These are phyloP conservation scores for Anas acuta DNA, from an alignment of 2,797 vertebrate species.

Conservation along the genomic window DNA sequence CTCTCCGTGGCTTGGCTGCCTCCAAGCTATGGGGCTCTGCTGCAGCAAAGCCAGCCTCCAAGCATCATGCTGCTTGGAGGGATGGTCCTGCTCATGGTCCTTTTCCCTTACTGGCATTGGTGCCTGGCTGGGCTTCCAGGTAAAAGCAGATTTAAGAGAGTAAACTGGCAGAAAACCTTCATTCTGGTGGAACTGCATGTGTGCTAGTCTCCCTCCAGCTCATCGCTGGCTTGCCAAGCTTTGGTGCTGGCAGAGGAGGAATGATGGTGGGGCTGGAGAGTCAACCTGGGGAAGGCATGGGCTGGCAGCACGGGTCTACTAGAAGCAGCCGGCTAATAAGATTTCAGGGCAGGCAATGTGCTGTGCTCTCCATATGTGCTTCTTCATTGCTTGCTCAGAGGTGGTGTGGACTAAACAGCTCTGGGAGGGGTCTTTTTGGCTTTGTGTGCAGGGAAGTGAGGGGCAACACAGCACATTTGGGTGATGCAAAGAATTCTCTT, in stretches of 20 bases:
- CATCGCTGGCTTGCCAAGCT: not conserved
- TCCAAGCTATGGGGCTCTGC: no score
- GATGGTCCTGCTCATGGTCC: not conserved
- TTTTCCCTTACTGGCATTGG: not conserved
- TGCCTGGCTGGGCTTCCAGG: not conserved
- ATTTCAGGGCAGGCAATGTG: not conserved
- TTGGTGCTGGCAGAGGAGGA: not conserved
- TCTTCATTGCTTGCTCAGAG: not conserved
- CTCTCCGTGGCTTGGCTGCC: accelerated
- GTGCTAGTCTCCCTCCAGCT: not conserved
- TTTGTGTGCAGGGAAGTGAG: not conserved
- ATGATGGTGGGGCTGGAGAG: not conserved
- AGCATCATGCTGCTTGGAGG: not conserved
- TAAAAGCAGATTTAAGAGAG: not conserved
- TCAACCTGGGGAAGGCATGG: not conserved
- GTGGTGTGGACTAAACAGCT: not conserved
- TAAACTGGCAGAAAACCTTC: not conserved
- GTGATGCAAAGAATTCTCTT: not conserved
- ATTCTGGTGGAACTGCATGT: not conserved
- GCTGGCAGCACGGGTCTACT: not conserved
- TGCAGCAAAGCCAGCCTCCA: not conserved
- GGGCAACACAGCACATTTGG: not conserved
- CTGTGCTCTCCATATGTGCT: not conserved
- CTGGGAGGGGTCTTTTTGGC: not conserved
- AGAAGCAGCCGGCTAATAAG: not conserved